These are phyloP conservation scores for Ranitomeya imitator DNA, from an alignment of 2,113 vertebrate genomes.

Conservation along the genomic window DNA sequence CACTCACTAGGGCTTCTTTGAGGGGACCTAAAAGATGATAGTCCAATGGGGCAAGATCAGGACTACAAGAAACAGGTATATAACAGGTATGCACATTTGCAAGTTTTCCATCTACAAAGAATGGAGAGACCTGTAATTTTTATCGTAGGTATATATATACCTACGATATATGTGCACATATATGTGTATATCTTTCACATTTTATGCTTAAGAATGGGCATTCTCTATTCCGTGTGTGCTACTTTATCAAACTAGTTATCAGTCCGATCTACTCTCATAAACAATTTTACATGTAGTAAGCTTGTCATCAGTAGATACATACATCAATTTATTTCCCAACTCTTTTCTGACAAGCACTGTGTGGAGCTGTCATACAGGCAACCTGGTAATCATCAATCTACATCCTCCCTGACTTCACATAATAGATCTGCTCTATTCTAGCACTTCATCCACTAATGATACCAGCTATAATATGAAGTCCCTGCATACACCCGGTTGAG, in stretches of 20 bases:
- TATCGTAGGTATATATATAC: too few relatives aligned
- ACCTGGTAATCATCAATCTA: constrained; percentile 42
- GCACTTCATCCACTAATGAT: not conserved
- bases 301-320: constrained; percentile 44
- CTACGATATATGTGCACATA: too few relatives aligned
- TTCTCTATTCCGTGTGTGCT: not conserved
- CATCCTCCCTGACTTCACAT: constrained; percentile 16
- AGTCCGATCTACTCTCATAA: constrained; percentile 16
- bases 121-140: too few relatives aligned
- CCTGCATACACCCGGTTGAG: not conserved
- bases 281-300: constrained; percentile 33
- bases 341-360: constrained; percentile 4
- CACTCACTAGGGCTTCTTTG: too few relatives aligned
- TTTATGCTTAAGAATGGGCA: not conserved
- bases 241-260: constrained; percentile 15
- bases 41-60: too few relatives aligned
- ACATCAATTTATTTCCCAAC: constrained; percentile 44
- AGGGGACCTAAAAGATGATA: too few relatives aligned
- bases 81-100: too few relatives aligned
- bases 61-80: too few relatives aligned
- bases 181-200: not conserved
- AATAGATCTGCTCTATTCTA: constrained; percentile 27
- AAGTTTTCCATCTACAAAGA: too few relatives aligned
- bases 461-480: not conserved
- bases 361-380: constrained; percentile 28